phyloP scores from a whole-genome alignment of 2,888 invertebrate species.

The Diplazon laetatorius region DNA sequence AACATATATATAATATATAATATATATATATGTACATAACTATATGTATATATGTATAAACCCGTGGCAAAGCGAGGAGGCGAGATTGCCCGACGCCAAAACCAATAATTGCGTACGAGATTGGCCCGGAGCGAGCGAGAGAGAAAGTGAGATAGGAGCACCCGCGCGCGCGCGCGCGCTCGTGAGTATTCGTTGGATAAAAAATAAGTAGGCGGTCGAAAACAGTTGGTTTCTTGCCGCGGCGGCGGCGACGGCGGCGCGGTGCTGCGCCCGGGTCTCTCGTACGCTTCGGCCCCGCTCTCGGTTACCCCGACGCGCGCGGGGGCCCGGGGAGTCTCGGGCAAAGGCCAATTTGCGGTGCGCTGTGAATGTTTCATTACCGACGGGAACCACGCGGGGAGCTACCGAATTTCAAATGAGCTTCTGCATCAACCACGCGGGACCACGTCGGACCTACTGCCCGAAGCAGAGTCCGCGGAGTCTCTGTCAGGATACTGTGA shows the following conservation, averaged over 20 bases:
- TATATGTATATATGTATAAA: no score
- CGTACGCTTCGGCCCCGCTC: no score
- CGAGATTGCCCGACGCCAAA: slow-evolving; percentile 69
- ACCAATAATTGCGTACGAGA: slow-evolving; percentile 76
- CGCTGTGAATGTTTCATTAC: slow-evolving; percentile 82
- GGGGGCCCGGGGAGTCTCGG: slow-evolving; percentile 55
- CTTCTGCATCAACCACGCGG: slow-evolving; percentile 70
- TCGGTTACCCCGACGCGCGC: no score
- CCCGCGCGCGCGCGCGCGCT: slow-evolving; percentile 38
- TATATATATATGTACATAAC: no score
- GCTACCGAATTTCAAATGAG: slow-evolving; percentile 83
- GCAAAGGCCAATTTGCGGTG: slow-evolving; percentile 81
- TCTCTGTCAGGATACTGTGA: slow-evolving; percentile 65
- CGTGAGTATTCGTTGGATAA: slow-evolving; percentile 44
- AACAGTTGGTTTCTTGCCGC: slow-evolving; percentile 75
- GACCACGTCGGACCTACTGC: slow-evolving; percentile 53
- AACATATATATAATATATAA: no score
- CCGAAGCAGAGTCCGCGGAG: slow-evolving; percentile 33
- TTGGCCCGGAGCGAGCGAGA: slow-evolving; percentile 66
- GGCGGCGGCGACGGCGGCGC: slow-evolving; percentile 11
- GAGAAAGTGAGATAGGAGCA: slow-evolving; percentile 5
- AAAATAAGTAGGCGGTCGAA: slow-evolving; percentile 74
- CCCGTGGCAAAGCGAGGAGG: slow-evolving; percentile 34
- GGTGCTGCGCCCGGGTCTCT: no score
- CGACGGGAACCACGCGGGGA: slow-evolving; percentile 76